Conservation (phyloP, 1,140 invertebrate genomes). For the Lepidurus packardi region DNA sequence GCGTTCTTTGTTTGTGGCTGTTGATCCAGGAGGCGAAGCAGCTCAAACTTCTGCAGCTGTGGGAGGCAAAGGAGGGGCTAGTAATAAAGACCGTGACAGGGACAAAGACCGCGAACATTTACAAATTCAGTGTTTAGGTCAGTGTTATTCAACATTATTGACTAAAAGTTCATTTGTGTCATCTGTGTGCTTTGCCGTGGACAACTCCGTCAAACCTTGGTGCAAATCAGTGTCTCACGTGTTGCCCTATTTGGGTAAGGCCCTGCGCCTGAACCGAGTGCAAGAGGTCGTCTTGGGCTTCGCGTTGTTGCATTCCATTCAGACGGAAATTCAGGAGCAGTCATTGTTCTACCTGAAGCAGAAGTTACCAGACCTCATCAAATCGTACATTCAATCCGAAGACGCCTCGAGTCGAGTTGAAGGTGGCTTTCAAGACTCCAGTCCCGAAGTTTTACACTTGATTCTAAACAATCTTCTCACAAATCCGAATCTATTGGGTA, state of each 20-base stretch:
- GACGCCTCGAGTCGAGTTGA: constrained; percentile 48
- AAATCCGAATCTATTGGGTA: constrained; percentile 48
- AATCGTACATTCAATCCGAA: constrained; percentile 69
- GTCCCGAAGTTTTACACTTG: constrained; percentile 78
- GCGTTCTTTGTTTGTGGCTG: constrained; percentile 72
- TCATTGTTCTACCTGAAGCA: constrained; percentile 71
- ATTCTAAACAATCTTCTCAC: constrained; percentile 61
- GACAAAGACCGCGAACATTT: constrained; percentile 48
- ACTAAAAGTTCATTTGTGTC: constrained; percentile 64
- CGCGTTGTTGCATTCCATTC: constrained; percentile 70
- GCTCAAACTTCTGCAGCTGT: constrained; percentile 23
- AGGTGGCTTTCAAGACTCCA: constrained; percentile 77
- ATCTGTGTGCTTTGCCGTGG: constrained; percentile 70
- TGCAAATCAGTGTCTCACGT: constrained; percentile 68
- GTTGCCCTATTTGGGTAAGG: constrained; percentile 72
- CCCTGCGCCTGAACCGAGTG: constrained; percentile 72
- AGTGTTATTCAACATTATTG: constrained; percentile 63
- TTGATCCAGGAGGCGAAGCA: constrained; percentile 47
- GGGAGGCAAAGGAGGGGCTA: constrained; percentile 43
- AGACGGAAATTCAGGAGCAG: constrained; percentile 62
- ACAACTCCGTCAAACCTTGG: constrained; percentile 58
- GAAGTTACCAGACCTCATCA: constrained; percentile 75
- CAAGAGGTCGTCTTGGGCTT: constrained; percentile 85
- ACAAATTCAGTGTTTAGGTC: constrained; percentile 66
- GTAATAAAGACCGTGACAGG: constrained; percentile 39